phyloP scores from a whole-genome alignment of 1,140 invertebrate species.

The Calosoma granatense region DNA sequence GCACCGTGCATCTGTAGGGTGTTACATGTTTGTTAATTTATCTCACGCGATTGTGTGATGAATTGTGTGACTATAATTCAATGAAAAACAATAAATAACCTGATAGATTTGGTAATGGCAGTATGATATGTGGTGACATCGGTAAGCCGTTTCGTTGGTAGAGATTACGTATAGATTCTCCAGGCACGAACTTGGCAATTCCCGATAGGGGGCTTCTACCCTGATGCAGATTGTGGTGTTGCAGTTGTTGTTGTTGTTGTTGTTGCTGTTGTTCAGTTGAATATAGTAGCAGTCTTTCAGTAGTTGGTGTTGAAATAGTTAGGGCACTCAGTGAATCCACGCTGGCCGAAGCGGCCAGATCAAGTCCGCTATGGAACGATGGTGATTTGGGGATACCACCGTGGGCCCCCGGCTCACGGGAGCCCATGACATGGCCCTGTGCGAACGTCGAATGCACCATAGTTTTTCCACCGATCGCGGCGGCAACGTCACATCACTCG shows the following conservation, averaged over 20 bases:
- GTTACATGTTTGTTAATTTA: too few relatives aligned
- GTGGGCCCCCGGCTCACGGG: constrained; percentile 41
- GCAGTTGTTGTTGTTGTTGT: too few relatives aligned
- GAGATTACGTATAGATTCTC: neutral
- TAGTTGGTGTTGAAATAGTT: neutral
- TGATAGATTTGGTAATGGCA: neutral
- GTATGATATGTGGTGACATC: neutral
- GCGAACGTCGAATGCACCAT: constrained; percentile 38
- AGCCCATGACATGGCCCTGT: constrained; percentile 41
- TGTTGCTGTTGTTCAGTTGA: neutral
- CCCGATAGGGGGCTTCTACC: neutral
- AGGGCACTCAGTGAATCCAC: constrained; percentile 34
- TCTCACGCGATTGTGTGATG: neutral
- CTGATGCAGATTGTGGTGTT: neutral
- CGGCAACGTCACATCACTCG: constrained; percentile 34
- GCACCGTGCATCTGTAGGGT: too few relatives aligned
- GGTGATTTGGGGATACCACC: constrained; percentile 70
- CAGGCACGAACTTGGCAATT: neutral
- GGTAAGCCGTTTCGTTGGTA: neutral
- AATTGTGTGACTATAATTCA: neutral
- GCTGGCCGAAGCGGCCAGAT: constrained; percentile 53
- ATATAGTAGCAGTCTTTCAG: neutral
- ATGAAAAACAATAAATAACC: neutral
- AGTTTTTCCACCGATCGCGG: too few relatives aligned
- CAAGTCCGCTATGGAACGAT: constrained; percentile 71